Base-by-base conservation (phyloP, 2,797 vertebrate genomes). In the Spheniscus humboldti region DNA sequence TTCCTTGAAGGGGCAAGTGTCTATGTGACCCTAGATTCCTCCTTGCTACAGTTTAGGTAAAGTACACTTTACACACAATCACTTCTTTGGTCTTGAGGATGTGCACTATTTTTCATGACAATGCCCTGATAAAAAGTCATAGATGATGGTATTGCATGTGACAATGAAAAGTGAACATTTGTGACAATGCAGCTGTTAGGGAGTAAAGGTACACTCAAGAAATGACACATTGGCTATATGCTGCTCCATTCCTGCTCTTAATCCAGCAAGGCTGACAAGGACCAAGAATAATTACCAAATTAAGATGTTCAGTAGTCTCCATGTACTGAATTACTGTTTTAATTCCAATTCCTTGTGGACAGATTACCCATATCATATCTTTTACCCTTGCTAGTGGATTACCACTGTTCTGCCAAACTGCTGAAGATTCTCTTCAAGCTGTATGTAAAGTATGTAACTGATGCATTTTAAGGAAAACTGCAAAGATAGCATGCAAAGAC, bases 11-110 rank as follows among this genome's bases (percentile, higher is more conserved):
- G 93, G 80, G 71, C 60, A 96, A 94, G 76, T 18, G 11, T 94
- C 90, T 92, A 41, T 14, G 10, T 96, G 96, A 96, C 75, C 90
- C 86, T 92, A 88, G 96, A 88, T 95, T 97, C 78, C 90, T 95
- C 88, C 86, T 94, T 97, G 86, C 76, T 95, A 55, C 86, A 90
- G 94, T 95, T 97, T 96, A 96, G 86, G 84, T 89, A 90, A 92
- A 76, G 87, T 92, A 92, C 81, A 75, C 86, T 96, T 97, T 96
- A 95, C 86, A 88, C 81, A 93, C 88, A 97, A 95, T 96, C 92
- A 92, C 63, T 94, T 88, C 83, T 97, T 97, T 95, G 79, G 81
- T 90, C 83, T 91, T n/a, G 91, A 97, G 85, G 67, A 76, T 83
- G 77, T 94, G 86, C 50, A 66, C 84, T 90, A 82, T 95, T 97